Evolutionary conservation across 2,113 vertebrate species (phyloP), one percentile per base, ranked within the genome.

Genomic region (Phalacrocorax carbo): DNA sequence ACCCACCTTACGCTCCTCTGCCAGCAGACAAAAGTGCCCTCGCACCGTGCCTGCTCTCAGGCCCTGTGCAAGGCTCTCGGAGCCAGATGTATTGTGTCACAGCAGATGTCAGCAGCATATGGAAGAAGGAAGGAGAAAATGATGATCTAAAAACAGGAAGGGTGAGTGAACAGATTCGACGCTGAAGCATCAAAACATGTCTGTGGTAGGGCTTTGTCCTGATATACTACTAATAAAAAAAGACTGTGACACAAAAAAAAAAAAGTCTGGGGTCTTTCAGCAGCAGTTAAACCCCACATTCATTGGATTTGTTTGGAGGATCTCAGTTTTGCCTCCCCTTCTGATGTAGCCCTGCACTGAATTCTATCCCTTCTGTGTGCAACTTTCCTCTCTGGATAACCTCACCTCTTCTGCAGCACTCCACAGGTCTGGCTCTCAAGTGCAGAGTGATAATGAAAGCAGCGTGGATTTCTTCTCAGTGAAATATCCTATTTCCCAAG

Each of bases 41-140:
- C 0, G 0, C 60, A 73, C 66, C 1, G 2, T 70, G 75, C 82
- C 66, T 93, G 92, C 80, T 93, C 27, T 2, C 36, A 91, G 64
- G 22, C 84, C 62, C 94, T n/a, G 40, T 14, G 71, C 8, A 4
- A 76, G 78, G 80, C 70, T 62, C 51, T 38, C 0, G 1, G 65
- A 91, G 69, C 86, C 94, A 97, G 96, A 90, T 96, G 94, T 93
- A 94, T 86, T 77, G 92, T 96, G 91, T 90, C 87, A 86, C 87
- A 95, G 81, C 94, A 95, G 95, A 97, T 96, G 95, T 88, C 95
- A 94, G 93, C 55, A 86, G 73, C 96, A 97, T 90, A 96, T 90
- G 93, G 62, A 88, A 88, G 96, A 92, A 89, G 91, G 87, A 95
- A 94, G 58, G 93, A 94, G 88, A 94, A 96, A 93, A 94, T 62